These are phyloP conservation scores for Drosophila flavopinicola DNA, from an alignment of 2,888 invertebrate genomes.

Conservation along the genomic window DNA sequence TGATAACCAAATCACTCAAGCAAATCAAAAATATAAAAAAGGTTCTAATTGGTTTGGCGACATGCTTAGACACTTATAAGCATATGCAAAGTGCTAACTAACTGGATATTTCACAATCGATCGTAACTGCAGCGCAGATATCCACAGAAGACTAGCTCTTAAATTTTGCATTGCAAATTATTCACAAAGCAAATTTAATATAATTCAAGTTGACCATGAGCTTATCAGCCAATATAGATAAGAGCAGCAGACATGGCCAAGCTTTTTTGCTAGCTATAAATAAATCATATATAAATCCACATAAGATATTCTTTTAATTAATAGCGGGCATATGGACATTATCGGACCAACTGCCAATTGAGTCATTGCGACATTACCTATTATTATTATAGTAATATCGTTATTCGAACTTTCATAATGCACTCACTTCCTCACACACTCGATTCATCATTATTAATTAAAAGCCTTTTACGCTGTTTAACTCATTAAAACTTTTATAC, in stretches of 20 bases:
- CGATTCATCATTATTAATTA: constrained; percentile 19
- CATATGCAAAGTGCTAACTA: constrained; percentile 5
- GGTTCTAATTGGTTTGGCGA: constrained; percentile 22
- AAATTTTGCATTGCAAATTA: constrained; percentile 5
- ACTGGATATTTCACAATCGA: constrained; percentile 9
- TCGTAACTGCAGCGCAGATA: background rate
- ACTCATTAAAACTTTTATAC: constrained; percentile 20
- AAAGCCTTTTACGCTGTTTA: constrained; percentile 26
- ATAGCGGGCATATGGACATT: background rate
- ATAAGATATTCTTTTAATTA: constrained; percentile 5
- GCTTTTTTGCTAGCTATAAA: background rate
- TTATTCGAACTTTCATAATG: constrained; percentile 11
- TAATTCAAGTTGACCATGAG: background rate
- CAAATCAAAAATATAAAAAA: constrained; percentile 7
- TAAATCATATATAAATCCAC: constrained; percentile 4
- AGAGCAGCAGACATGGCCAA: background rate
- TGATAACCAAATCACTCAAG: constrained; percentile 8
- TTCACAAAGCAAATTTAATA: background rate
- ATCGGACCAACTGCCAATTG: constrained; percentile 2
- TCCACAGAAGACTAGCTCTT: background rate
- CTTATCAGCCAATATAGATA: constrained; percentile 14
- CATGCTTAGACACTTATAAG: constrained; percentile 1
- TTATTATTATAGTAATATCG: constrained; percentile 17
- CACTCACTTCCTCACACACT: constrained; percentile 34
- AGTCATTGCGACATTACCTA: background rate